Evolutionary conservation across 2,888 invertebrate species (phyloP), one percentile per base, ranked within the genome.

Genomic region (Euzophera pinguis): DNA sequence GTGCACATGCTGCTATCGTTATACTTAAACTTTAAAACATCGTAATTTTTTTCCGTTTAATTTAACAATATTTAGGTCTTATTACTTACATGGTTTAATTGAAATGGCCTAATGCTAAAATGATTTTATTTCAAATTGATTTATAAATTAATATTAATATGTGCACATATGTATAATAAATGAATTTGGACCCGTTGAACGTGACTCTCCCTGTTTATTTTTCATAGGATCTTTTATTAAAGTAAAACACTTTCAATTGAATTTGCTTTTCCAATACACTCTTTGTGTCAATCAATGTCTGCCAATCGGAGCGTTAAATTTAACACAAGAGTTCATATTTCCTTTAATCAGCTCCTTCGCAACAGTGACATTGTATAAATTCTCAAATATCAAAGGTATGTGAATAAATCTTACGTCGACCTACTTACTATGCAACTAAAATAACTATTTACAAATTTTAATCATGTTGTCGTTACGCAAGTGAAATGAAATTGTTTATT

Each of bases 381-480:
- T 72, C 65, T 79, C 71, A 60, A 65, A 67, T 76, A 71, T 75
- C 74, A 75, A 71, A 71, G 59, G 14, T 32, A 12, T 16, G 55
- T 58, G 12, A 9, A 10, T 17, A 3, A 10, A 22, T 16, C 22
- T 5, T 22, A 22, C 22, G 22, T 22, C 5, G 22, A 22, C 22
- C 22, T 22, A 22, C 22, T 22, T 22, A 22, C 22, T 22, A 22
- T 22, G 22, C 22, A 22, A 3, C 22, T 22, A 22, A 5, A 22
- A 22, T 22, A 22, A 2, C 22, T 22, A 22, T 22, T 22, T 22
- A 22, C 22, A 22, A 22, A 22, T 22, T n/a, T 22, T 22, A 22
- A 22, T 22, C 22, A 22, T 22, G 22, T n/a, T n/a, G n/a, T 22
- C 22, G 22, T 22, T 22, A 22, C 22, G 5, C 22, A 22, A 22